Conservation (phyloP, 2,113 vertebrate species). For the Chloebia gouldiae region DNA sequence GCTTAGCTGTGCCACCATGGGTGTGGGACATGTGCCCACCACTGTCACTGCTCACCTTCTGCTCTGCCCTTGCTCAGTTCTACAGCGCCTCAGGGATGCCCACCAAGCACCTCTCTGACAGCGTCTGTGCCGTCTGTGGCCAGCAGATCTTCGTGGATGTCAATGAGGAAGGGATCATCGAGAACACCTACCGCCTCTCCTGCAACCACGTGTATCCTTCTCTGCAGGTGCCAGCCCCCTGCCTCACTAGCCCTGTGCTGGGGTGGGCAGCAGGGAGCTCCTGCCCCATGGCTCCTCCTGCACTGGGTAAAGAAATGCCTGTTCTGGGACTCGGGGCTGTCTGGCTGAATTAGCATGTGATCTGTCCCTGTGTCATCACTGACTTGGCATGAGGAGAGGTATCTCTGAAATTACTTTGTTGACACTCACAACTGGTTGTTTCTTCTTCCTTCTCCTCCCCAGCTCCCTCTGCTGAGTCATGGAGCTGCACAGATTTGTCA, state of each 20-base stretch:
- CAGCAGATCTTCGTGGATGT: conserved; percentile 96
- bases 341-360: neutral
- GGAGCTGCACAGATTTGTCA: neutral
- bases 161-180: conserved; percentile 96
- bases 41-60: neutral
- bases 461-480: neutral
- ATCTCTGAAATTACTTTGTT: neutral
- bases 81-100: conserved; percentile 97
- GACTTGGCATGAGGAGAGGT: neutral
- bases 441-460: neutral
- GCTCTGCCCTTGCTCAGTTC: conserved; percentile 74
- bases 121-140: conserved; percentile 93
- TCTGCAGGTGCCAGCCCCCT: neutral
- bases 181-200: conserved; percentile 96
- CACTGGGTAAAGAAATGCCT: neutral
- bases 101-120: conserved; percentile 95
- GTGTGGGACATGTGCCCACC: fast-evolving
- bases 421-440: neutral
- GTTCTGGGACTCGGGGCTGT: fast-evolving
- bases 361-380: neutral
- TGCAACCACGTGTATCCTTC: conserved; percentile 99
- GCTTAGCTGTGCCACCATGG: neutral
- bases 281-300: fast-evolving
- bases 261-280: neutral
- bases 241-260: fast-evolving